Evolutionary conservation across 2,888 invertebrate genomes (phyloP).

Genomic region (Chloroclystis v-ata): DNA sequence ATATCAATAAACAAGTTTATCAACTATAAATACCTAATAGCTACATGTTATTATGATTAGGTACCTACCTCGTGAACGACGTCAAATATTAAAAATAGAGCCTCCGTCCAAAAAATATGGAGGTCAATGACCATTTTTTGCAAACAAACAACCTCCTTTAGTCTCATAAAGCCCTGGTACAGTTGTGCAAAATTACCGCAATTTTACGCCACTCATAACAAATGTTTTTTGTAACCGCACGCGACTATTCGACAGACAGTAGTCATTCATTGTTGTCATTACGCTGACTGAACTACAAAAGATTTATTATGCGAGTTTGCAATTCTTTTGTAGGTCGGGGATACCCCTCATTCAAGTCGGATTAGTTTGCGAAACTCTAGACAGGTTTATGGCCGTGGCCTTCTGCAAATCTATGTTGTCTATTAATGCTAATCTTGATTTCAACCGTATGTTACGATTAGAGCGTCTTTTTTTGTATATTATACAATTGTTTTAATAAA

Average conservation of each 20-base stretch:
- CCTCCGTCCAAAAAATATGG: constrained; percentile 13
- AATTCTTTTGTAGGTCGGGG: constrained; percentile 67
- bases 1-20: neutral
- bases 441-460: too few species aligned
- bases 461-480: too few species aligned
- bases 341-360: constrained; percentile 54
- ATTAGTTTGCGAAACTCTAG: constrained; percentile 54
- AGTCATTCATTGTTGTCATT: constrained; percentile 69
- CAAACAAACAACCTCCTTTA: constrained; percentile 47
- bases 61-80: constrained; percentile 9
- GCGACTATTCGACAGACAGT: constrained; percentile 49
- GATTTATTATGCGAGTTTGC: constrained; percentile 51
- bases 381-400: constrained; percentile 41
- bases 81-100: constrained; percentile 7
- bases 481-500: too few species aligned
- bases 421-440: neutral
- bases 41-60: too few species aligned
- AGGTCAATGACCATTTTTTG: constrained; percentile 36
- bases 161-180: constrained; percentile 60
- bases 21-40: constrained; percentile 4
- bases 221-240: constrained; percentile 59
- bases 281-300: constrained; percentile 63
- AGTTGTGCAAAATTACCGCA: constrained; percentile 76
- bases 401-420: constrained; percentile 22
- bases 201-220: constrained; percentile 57